Evolutionary conservation across 2,113 vertebrate species (phyloP).

Genomic region (Muscicapa adusta): DNA sequence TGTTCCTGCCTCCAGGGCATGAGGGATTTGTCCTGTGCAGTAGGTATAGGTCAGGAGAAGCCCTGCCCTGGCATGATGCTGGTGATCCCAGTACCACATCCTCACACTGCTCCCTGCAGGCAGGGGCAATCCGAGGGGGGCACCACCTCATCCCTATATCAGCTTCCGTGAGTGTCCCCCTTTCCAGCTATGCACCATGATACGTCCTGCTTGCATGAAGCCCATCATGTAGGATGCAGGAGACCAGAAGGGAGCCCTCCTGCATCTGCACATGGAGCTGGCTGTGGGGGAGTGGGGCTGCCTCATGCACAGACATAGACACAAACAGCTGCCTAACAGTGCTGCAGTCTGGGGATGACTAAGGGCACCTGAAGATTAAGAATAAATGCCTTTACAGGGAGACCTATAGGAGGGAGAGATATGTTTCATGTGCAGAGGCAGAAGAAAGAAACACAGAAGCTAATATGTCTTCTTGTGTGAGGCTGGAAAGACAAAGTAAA

Average conservation of each 20-base stretch:
- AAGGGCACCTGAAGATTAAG: not conserved
- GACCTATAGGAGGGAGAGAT: not conserved
- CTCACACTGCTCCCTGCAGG: not conserved
- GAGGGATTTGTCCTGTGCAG: not conserved
- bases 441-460: not conserved
- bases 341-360: not conserved
- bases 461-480: not conserved
- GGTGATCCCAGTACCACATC: not conserved
- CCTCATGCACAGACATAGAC: not conserved
- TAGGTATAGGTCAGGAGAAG: not conserved
- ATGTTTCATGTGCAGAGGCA: not conserved
- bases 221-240: not conserved
- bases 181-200: not conserved
- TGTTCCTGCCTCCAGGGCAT: not conserved
- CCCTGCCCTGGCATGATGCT: not conserved
- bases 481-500: not conserved
- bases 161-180: rapidly evolving
- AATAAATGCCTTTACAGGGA: not conserved
- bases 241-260: not conserved
- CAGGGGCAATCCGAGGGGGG: rapidly evolving
- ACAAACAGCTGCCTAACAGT: not conserved
- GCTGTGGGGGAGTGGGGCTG: not conserved
- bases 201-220: not conserved
- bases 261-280: not conserved
- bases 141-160: not conserved